Evolutionary conservation across 1,140 invertebrate genomes (phyloP).

Genomic region (Solenopsis fugax): DNA sequence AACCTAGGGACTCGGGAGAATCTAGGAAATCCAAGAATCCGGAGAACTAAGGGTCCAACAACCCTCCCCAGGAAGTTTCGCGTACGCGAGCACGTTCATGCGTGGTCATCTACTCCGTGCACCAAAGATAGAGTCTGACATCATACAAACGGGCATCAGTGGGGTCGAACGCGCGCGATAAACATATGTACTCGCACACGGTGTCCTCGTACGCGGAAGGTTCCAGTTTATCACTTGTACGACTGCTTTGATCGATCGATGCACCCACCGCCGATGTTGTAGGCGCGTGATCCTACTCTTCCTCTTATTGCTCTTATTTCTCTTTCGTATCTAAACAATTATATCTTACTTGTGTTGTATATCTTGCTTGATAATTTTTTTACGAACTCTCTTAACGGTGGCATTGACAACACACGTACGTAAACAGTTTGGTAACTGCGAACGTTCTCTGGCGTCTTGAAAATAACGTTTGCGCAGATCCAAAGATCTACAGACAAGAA

Average conservation of each 20-base stretch:
- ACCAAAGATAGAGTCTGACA: conserved; percentile 80
- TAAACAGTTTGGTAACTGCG: conserved; percentile 4
- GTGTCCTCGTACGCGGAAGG: conserved; percentile 69
- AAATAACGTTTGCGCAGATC: conserved; percentile 25
- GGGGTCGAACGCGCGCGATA: conserved; percentile 74
- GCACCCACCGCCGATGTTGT: conserved; percentile 32
- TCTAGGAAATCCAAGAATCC: not conserved
- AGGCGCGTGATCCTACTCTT: not conserved
- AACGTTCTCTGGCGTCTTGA: conserved; percentile 3
- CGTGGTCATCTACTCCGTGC: conserved; percentile 76
- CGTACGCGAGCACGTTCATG: conserved; percentile 16
- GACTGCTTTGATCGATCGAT: conserved; percentile 75
- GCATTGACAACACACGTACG: not conserved
- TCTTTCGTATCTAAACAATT: not conserved
- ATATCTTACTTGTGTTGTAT: not conserved
- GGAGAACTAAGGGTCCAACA: not conserved
- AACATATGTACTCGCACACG: conserved; percentile 66
- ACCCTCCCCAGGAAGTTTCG: not conserved
- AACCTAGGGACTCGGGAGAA: not conserved
- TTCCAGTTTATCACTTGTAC: conserved; percentile 67
- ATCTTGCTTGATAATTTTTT: not conserved
- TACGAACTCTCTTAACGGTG: not conserved
- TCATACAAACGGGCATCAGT: conserved; percentile 76
- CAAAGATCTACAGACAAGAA: conserved; percentile 31
- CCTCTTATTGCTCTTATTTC: conserved; percentile 25